Evolutionary conservation across 2,797 vertebrate species (phyloP), one percentile per base, ranked within the genome.

Genomic region (Enteromius viviparus): DNA sequence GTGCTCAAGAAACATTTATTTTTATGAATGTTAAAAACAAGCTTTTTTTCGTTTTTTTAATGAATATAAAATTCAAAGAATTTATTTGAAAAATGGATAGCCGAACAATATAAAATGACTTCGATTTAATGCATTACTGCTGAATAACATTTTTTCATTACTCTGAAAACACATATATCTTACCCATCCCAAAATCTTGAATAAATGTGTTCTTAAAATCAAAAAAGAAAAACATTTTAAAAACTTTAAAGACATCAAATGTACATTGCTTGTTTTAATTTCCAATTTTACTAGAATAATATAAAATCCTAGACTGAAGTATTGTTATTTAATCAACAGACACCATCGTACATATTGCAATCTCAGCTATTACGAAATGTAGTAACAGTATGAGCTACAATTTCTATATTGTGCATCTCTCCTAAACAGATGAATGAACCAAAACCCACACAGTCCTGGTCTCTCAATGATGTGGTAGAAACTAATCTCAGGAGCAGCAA

Each of bases 391-490:
- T n/a, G 17, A 74, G 17, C 11, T 17, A 23, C 42, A 45, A 40
- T 76, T 0, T 42, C n/a, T 62, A 45, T 7, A 77, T 42, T 77
- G 55, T 77, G 4, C 17, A 47, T 78, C 40, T 12, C 26, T 62
- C 6, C 9, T 65, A 65, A 64, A 65, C 40, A 49, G 60, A 78
- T 62, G 76, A 78, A 78, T 65, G 55, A 72, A 75, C 32, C 11
- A 32, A 64, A 53, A 65, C 19, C 42, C 40, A 74, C 55, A 64
- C 69, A 45, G n/a, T 51, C 76, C 17, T 14, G 42, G 71, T 49
- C 26, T 26, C 29, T 62, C 40, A 85, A 55, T 75, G 29, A 23
- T 66, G 78, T 34, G 79, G 23, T 53, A 80, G 83, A 88, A 80
- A 85, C 37, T 21, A 76, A 6, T 84, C 51, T 60, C 65, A 85